Conservation (phyloP, 2,797 vertebrate species). For the Cichlasoma orientale region DNA sequence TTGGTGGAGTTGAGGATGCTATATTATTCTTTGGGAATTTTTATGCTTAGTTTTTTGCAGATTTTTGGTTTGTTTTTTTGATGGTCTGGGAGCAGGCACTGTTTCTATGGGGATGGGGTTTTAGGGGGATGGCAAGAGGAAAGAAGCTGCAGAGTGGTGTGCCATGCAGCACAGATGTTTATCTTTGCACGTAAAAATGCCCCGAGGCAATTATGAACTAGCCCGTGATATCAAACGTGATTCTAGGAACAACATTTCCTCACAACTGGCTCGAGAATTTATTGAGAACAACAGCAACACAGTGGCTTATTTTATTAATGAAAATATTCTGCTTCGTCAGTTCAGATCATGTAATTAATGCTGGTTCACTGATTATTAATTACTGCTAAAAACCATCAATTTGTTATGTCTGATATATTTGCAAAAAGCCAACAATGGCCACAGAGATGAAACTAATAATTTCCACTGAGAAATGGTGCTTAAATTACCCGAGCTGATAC, state of each 20-base stretch:
- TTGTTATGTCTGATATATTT: conserved; percentile 1
- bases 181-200: conserved; percentile 29
- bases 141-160: too few species aligned
- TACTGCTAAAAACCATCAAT: not conserved
- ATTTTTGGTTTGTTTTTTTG: too few species aligned
- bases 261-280: not conserved
- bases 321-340: conserved; percentile 1
- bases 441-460: not conserved
- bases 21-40: too few species aligned
- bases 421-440: not conserved
- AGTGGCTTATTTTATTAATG: not conserved
- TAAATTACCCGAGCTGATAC: not conserved
- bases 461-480: not conserved
- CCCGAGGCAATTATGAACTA: conserved; percentile 4
- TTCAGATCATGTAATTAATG: not conserved
- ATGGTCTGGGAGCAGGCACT: too few species aligned
- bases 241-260: not conserved
- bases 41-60: too few species aligned
- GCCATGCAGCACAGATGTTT: conserved; percentile 36
- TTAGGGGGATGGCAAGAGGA: too few species aligned
- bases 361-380: conserved; percentile 1
- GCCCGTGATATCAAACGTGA: not conserved
- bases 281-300: conserved; percentile 15
- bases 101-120: too few species aligned
- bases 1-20: too few species aligned